Evolutionary conservation across 2,113 vertebrate species (phyloP).

Genomic region (Galeopterus variegatus): DNA sequence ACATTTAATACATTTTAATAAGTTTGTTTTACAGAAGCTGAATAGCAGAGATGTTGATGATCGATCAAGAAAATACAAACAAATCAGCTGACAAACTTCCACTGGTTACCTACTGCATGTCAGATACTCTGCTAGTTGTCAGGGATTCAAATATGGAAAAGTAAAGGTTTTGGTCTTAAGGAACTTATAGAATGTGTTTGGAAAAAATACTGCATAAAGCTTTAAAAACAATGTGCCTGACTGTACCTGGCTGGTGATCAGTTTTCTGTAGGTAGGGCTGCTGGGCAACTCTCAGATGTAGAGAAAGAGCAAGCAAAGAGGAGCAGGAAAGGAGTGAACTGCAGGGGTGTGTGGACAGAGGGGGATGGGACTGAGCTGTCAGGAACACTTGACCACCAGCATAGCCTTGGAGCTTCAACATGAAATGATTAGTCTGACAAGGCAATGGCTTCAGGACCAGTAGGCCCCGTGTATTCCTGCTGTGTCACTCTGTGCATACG

Average conservation of each 20-base stretch:
- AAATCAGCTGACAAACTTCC: not conserved
- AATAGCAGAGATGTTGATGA: not conserved
- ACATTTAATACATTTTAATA: constrained; percentile 2
- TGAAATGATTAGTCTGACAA: not conserved
- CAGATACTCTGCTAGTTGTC: not conserved
- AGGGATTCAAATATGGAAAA: not conserved
- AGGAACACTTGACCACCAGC: not conserved
- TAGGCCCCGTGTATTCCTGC: not conserved
- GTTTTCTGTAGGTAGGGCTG: not conserved
- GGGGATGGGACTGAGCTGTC: too few species aligned
- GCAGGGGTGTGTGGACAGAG: not conserved
- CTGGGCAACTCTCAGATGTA: not conserved
- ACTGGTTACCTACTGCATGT: not conserved
- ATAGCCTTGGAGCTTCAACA: not conserved
- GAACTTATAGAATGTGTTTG: not conserved
- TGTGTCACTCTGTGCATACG: not conserved
- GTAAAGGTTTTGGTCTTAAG: not conserved
- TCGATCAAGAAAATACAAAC: not conserved
- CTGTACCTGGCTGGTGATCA: not conserved
- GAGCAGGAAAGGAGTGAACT: rapidly evolving
- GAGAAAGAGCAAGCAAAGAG: not conserved
- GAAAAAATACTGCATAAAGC: not conserved
- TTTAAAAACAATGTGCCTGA: not conserved
- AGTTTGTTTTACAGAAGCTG: not conserved
- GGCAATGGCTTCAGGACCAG: not conserved